Evolutionary conservation across 2,888 invertebrate species (phyloP).

Genomic region (Phymatocera aterrima): DNA sequence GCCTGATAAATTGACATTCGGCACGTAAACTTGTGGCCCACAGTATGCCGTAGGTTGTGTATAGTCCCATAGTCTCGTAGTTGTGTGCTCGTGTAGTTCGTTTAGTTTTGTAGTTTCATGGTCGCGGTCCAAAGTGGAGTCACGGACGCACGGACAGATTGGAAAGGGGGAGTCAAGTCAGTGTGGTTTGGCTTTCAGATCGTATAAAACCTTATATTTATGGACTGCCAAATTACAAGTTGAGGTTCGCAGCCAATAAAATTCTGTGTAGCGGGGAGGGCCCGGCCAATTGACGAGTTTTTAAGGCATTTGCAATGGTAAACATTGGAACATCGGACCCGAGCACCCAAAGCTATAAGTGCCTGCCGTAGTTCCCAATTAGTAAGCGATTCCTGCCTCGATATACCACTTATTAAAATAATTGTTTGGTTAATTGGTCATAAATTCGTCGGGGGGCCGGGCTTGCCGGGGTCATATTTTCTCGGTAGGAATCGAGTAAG

Average conservation of each 20-base stretch:
- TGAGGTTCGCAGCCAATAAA: conserved; percentile 50
- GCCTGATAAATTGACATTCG: conserved; percentile 44
- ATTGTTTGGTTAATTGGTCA: conserved; percentile 50
- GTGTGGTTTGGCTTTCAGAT: conserved; percentile 42
- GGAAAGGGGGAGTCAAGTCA: conserved; percentile 26
- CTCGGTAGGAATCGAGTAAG: conserved; percentile 23
- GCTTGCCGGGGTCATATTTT: conserved; percentile 36
- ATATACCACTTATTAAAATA: conserved; percentile 50
- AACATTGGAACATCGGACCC: conserved; percentile 47
- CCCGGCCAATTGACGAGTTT: conserved; percentile 48
- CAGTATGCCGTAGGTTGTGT: conserved; percentile 11
- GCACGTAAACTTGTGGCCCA: conserved; percentile 41
- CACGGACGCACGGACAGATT: conserved; percentile 34
- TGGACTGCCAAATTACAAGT: conserved; percentile 50
- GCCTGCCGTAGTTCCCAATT: conserved; percentile 49
- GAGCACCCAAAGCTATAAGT: conserved; percentile 44
- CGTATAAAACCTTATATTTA: conserved; percentile 48
- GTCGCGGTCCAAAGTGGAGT: conserved; percentile 23
- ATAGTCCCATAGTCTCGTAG: conserved; percentile 25
- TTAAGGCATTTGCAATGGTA: conserved; percentile 49
- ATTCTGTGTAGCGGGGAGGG: conserved; percentile 44
- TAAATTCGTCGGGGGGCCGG: conserved; percentile 47
- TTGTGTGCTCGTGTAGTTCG: conserved; percentile 23
- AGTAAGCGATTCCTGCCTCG: conserved; percentile 48
- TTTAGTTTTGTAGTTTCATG: conserved; percentile 42